Evolutionary conservation across 1,140 invertebrate genomes (phyloP), one percentile per base, ranked within the genome.

Genomic region (Drosophila hydei): DNA sequence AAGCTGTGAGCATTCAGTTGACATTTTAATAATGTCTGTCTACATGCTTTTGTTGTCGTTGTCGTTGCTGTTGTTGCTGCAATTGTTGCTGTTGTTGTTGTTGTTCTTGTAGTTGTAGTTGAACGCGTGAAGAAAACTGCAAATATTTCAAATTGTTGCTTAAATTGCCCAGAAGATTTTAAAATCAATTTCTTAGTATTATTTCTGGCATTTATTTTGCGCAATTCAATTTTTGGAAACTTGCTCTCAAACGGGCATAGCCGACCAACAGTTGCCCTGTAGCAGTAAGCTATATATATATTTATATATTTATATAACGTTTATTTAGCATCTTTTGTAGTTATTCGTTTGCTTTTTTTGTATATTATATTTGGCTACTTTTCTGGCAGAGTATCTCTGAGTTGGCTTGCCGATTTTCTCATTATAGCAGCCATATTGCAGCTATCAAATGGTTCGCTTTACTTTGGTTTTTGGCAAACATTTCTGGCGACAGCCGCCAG

Each of bases 1-100:
- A 56, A 77, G 63, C 62, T 48, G 78, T 81, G 75, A 77, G 80
- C 81, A 79, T 87, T 75, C 80, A 87, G 77, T 79, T 87, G 80
- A 87, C 76, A 85, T 83, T 85, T 85, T 85, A 85, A 85, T 87
- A 87, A 85, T 38, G 64, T 27, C 74, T 73, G 45, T 27, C 43
- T 27, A 58, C 11, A 3, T 61, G 48, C 7, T 43, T 16, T 23
- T 40, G 16, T 38, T 38, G 16, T 48, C 11, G 9, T 33, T 67
- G 16, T 11, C 40, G 8, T 33, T 19, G n/a, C 42, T 38, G 18
- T 61, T 59, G 54, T 50, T 38, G 11, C 56, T 59, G 63, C 23
- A 45, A 40, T 38, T 71, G 64, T 7, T 38, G 55, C 43, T 76
- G 65, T n/a, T n/a, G 8, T 33, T 19, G n/a, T 50, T 38, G 18